phyloP scores from a whole-genome alignment of 2,888 invertebrate species.

The Tinea semifulvella region DNA sequence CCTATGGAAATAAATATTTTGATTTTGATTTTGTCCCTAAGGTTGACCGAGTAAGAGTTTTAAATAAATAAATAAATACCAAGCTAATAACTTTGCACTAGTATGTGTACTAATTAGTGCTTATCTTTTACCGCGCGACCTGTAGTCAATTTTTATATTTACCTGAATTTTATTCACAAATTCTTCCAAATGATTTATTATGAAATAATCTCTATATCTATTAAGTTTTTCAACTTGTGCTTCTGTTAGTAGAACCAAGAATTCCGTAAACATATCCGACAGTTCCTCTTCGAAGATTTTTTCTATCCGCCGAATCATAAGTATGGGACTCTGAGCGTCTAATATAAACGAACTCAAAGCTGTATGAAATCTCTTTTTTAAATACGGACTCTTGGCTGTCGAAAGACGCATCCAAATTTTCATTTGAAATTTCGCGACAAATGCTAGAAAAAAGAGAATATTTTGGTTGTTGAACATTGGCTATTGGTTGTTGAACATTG shows the following conservation, averaged over 20 bases:
- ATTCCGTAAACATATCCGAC: conserved; percentile 41
- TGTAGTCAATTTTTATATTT: too few relatives aligned
- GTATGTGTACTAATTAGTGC: too few relatives aligned
- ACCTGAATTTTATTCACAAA: conserved; percentile 42
- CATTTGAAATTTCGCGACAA: conserved; percentile 34
- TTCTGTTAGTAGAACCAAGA: conserved; percentile 41
- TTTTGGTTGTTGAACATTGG: too few relatives aligned
- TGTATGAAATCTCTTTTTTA: conserved; percentile 28
- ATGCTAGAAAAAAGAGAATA: conserved; percentile 26
- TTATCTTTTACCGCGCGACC: too few relatives aligned
- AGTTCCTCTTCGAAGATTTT: conserved; percentile 27
- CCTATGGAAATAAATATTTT: too few relatives aligned
- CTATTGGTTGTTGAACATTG: too few relatives aligned
- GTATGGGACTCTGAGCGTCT: conserved; percentile 24
- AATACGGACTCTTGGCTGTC: conserved; percentile 15
- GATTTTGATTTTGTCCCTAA: too few relatives aligned
- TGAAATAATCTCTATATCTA: conserved; percentile 41
- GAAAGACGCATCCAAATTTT: conserved; percentile 29
- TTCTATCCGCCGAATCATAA: conserved; percentile 27
- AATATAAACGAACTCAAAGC: conserved; percentile 32
- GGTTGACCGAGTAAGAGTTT: too few relatives aligned
- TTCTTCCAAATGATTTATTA: conserved; percentile 30
- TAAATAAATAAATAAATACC: too few relatives aligned
- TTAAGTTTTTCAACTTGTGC: conserved; percentile 40
- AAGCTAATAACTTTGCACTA: too few relatives aligned